Conservation (phyloP, 2,888 invertebrate species). For the Lordiphosa andalusiaca region DNA sequence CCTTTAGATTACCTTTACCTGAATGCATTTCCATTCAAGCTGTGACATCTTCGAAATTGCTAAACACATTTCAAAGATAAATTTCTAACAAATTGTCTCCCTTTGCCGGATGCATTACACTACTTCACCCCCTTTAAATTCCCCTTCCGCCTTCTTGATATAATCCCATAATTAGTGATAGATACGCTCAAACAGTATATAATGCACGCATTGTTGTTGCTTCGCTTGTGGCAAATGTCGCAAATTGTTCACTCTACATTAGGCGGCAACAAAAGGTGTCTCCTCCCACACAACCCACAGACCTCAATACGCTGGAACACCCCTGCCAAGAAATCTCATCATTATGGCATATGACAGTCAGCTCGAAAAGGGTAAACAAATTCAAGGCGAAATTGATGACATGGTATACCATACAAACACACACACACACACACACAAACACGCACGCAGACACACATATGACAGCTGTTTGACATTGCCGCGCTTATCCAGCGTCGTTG, state of each 20-base stretch:
- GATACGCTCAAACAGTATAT: constrained; percentile 31
- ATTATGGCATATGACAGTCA: constrained; percentile 47
- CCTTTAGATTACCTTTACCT: too few species aligned
- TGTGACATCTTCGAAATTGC: constrained; percentile 7
- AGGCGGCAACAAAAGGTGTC: constrained; percentile 43
- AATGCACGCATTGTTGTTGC: constrained; percentile 28
- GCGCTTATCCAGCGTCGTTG: constrained; percentile 28
- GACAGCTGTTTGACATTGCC: constrained; percentile 63
- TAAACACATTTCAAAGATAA: too few species aligned
- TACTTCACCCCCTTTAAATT: neutral
- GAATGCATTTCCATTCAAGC: too few species aligned
- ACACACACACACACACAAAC: constrained; percentile 17
- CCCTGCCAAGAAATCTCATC: constrained; percentile 40
- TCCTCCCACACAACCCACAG: constrained; percentile 5
- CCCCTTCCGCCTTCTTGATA: too few species aligned
- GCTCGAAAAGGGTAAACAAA: constrained; percentile 65
- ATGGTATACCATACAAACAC: constrained; percentile 35
- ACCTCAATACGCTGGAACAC: neutral
- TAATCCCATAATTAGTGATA: constrained; percentile 43
- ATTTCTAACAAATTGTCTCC: neutral
- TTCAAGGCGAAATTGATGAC: constrained; percentile 71
- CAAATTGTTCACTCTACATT: constrained; percentile 55
- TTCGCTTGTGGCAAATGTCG: constrained; percentile 45
- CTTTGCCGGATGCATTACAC: neutral
- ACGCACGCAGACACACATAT: constrained; percentile 16